phyloP scores from a whole-genome alignment of 2,888 invertebrate species.

The Sussaba pulchella region DNA sequence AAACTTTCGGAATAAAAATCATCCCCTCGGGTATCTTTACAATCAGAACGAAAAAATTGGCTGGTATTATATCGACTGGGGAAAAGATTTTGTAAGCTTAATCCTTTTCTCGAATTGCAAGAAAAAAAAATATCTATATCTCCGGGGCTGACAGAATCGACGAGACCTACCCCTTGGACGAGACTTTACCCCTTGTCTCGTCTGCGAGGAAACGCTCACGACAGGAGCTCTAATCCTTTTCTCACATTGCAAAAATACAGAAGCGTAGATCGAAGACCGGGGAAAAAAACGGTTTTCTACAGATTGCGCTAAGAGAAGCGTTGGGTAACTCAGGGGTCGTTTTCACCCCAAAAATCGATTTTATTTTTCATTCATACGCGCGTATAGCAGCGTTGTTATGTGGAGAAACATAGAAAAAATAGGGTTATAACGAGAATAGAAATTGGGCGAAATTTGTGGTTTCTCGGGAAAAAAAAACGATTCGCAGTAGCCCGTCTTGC shows the following conservation, averaged over 20 bases:
- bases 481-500: slow-evolving; percentile 42
- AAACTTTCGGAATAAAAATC: not conserved
- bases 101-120: slow-evolving; percentile 82
- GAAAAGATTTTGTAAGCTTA: slow-evolving; percentile 68
- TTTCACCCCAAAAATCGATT: slow-evolving; percentile 53
- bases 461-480: slow-evolving; percentile 52
- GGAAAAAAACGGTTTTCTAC: slow-evolving; percentile 43
- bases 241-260: slow-evolving; percentile 68
- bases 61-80: slow-evolving; percentile 50
- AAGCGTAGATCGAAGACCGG: slow-evolving; percentile 22
- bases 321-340: slow-evolving; percentile 18
- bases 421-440: slow-evolving; percentile 56
- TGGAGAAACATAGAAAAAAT: slow-evolving; percentile 53
- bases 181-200: slow-evolving; percentile 69
- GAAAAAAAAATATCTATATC: slow-evolving; percentile 68
- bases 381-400: slow-evolving; percentile 16
- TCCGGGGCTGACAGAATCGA: slow-evolving; percentile 52
- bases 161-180: slow-evolving; percentile 28
- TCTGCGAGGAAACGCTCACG: slow-evolving; percentile 10
- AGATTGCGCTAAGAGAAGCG: slow-evolving; percentile 35
- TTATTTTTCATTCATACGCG: slow-evolving; percentile 69
- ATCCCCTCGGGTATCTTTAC: slow-evolving; percentile 35
- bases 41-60: slow-evolving; percentile 55
- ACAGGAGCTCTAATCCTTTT: slow-evolving; percentile 69
- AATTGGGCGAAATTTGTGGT: slow-evolving; percentile 57